Conservation (phyloP, 2,797 vertebrate species). For the Neopelma chrysocephalum region DNA sequence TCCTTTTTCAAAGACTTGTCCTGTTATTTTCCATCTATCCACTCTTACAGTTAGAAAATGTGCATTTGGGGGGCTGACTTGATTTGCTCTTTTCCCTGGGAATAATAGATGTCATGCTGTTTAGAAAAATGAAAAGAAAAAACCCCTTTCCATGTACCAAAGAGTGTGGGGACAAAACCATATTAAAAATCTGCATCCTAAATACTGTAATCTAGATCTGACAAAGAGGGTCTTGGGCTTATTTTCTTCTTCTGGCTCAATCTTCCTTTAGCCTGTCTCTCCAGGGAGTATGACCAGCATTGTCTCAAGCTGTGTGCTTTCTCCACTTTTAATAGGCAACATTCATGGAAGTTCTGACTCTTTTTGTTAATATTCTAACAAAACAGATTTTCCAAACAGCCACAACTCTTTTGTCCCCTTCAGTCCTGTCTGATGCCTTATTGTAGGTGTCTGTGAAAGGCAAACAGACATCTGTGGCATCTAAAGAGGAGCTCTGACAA, state of each 20-base stretch:
- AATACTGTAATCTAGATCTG: neutral
- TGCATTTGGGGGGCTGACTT: neutral
- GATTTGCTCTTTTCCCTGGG: neutral
- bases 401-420: neutral
- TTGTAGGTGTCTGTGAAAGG: neutral
- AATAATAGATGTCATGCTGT: neutral
- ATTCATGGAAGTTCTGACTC: neutral
- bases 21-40: conserved; percentile 26
- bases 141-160: neutral
- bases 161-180: neutral
- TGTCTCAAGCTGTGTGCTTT: neutral
- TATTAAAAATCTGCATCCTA: neutral
- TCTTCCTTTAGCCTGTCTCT: neutral
- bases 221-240: neutral
- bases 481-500: neutral
- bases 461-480: neutral
- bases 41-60: neutral
- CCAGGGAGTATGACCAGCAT: neutral
- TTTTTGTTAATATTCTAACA: neutral
- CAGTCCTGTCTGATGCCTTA: neutral
- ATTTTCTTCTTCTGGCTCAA: neutral
- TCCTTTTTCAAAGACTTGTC: neutral
- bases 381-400: neutral
- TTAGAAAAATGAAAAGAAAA: conserved; percentile 16
- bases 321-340: neutral